Conservation (phyloP, 2,797 vertebrate species). For the Cyclopterus lumpus region DNA sequence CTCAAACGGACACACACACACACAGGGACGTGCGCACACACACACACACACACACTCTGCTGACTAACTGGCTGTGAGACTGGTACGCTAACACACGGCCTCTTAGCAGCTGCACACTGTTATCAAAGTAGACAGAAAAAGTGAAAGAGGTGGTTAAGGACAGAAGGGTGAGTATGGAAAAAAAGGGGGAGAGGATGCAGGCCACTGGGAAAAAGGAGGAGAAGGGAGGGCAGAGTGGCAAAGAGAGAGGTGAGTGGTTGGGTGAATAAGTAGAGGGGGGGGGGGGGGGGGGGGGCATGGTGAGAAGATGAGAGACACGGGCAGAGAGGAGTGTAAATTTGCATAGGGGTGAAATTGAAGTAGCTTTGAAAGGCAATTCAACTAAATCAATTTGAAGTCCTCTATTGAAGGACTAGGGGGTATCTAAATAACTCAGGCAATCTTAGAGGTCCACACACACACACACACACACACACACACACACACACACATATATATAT, state of each 20-base stretch:
- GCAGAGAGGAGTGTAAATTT: constrained; percentile 63
- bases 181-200: neutral
- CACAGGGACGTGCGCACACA: constrained; percentile 19
- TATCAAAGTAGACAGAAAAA: constrained; percentile 16
- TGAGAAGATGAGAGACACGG: constrained; percentile 17
- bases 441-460: constrained; percentile 19
- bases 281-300: neutral
- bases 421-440: constrained; percentile 65
- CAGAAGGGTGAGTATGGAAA: neutral
- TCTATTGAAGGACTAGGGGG: constrained; percentile 68
- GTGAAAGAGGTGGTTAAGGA: neutral
- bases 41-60: constrained; percentile 12
- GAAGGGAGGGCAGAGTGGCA: neutral
- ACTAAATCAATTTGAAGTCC: constrained; percentile 78
- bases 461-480: constrained; percentile 17
- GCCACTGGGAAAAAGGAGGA: neutral
- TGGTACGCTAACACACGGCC: constrained; percentile 42
- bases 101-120: constrained; percentile 38
- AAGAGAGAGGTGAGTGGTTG: constrained; percentile 8
- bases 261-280: constrained; percentile 27
- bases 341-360: constrained; percentile 75
- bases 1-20: constrained; percentile 9
- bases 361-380: constrained; percentile 75
- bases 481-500: neutral
- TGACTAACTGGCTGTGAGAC: constrained; percentile 57